Conservation (phyloP, 2,113 vertebrate species). For the Ailurus styani region DNA sequence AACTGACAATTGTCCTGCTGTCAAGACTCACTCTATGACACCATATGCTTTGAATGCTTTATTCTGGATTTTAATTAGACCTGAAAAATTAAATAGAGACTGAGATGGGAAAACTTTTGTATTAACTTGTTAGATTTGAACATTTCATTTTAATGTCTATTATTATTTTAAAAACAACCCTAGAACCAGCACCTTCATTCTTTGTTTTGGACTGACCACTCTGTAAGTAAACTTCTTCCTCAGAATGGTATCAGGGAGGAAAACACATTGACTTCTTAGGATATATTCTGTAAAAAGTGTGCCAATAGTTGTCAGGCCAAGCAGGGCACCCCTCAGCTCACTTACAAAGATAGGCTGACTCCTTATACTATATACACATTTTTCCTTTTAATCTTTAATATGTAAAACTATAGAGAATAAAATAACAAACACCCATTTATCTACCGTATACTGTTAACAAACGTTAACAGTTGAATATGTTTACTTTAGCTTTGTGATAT, state of each 20-base stretch:
- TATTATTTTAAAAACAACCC: background rate
- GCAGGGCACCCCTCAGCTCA: background rate
- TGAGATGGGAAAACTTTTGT: background rate
- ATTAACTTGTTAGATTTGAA: background rate
- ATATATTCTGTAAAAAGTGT: background rate
- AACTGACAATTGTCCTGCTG: conserved; percentile 45
- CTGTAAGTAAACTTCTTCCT: background rate
- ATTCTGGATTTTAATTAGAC: conserved; percentile 32
- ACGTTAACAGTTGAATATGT: background rate
- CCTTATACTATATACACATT: background rate
- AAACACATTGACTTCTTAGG: background rate
- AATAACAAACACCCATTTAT: background rate
- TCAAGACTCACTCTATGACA: conserved; percentile 12
- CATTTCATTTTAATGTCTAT: conserved; percentile 38
- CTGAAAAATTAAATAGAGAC: conserved; percentile 34
- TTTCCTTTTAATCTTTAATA: background rate
- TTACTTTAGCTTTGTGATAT: background rate
- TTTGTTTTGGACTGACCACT: background rate
- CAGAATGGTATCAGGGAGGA: background rate
- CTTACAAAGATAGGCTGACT: background rate
- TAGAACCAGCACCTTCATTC: background rate
- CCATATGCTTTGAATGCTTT: conserved; percentile 47
- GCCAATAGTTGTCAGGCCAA: background rate
- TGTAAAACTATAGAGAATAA: background rate
- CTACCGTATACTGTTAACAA: background rate